These are phyloP conservation scores for Perognathus longimembris DNA, from an alignment of 2,113 vertebrate genomes.

Conservation along the genomic window DNA sequence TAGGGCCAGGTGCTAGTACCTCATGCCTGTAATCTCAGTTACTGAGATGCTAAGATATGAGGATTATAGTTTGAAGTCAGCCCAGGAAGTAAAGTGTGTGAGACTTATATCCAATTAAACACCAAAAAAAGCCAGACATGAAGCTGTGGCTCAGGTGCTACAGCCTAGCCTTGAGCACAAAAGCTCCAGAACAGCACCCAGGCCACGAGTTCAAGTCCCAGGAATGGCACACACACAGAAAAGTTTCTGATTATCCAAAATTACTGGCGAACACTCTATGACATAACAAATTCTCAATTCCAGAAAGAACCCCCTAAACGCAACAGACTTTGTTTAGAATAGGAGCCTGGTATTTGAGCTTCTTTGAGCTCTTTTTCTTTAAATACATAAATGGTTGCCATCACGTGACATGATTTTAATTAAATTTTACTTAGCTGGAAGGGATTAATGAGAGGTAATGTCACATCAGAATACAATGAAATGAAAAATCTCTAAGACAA, in stretches of 20 bases:
- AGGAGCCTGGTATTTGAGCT: conserved; percentile 21
- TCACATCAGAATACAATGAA: conserved; percentile 65
- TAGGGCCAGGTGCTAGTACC: no score
- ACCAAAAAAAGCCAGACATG: no score
- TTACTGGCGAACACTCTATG: not conserved
- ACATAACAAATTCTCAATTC: conserved; percentile 20
- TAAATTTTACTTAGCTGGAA: conserved; percentile 78
- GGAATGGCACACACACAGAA: not conserved
- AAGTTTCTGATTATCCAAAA: not conserved
- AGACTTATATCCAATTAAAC: no score
- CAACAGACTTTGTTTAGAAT: conserved; percentile 5
- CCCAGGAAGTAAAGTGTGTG: no score
- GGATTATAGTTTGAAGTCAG: no score
- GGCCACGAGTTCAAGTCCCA: no score
- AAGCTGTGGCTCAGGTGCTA: no score
- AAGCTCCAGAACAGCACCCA: no score
- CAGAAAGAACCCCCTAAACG: not conserved
- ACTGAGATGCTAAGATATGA: no score
- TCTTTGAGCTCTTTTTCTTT: conserved; percentile 5
- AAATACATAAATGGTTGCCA: conserved; percentile 50
- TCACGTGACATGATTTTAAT: conserved; percentile 70
- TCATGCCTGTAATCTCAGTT: no score
- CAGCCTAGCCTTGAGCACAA: no score
- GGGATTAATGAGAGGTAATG: conserved; percentile 72
- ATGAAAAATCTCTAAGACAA: conserved; percentile 59